phyloP scores from a whole-genome alignment of 2,888 invertebrate genomes.

The Pyrrhosoma nymphula region DNA sequence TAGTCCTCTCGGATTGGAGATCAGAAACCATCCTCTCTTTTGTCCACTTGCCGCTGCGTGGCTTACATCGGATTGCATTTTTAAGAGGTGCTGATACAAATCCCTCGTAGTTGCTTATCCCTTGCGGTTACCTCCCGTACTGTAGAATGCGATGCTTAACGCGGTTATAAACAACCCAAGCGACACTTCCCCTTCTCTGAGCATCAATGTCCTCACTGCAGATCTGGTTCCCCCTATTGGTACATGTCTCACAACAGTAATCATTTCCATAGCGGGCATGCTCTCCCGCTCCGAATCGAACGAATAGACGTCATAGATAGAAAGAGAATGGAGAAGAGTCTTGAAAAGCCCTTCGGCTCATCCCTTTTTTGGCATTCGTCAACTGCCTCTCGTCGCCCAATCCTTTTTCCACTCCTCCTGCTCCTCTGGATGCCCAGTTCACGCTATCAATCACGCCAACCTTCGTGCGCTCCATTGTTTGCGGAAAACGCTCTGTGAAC shows the following conservation, averaged over 20 bases:
- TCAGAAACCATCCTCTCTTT: not conserved
- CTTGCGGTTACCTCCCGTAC: not conserved
- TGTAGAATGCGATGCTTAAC: not conserved
- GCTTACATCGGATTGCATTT: not conserved
- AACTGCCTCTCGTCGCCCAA: not conserved
- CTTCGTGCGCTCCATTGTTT: no score
- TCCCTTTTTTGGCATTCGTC: constrained; percentile 48
- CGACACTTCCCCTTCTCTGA: not conserved
- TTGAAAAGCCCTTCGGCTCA: not conserved
- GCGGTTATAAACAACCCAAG: not conserved
- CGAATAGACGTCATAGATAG: not conserved
- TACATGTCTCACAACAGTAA: not conserved
- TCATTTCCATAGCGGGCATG: constrained; percentile 7
- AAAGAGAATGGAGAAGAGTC: constrained; percentile 1
- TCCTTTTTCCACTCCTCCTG: not conserved
- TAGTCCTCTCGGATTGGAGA: not conserved
- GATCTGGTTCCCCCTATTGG: not conserved
- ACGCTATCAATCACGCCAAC: no score
- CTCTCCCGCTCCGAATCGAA: not conserved
- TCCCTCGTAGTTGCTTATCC: not conserved
- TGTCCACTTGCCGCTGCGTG: not conserved
- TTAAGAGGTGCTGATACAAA: not conserved
- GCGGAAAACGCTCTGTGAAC: no score
- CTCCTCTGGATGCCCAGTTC: not conserved
- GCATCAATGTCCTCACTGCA: not conserved